Evolutionary conservation across 2,113 vertebrate genomes (phyloP).

Genomic region (Maccullochella peelii): DNA sequence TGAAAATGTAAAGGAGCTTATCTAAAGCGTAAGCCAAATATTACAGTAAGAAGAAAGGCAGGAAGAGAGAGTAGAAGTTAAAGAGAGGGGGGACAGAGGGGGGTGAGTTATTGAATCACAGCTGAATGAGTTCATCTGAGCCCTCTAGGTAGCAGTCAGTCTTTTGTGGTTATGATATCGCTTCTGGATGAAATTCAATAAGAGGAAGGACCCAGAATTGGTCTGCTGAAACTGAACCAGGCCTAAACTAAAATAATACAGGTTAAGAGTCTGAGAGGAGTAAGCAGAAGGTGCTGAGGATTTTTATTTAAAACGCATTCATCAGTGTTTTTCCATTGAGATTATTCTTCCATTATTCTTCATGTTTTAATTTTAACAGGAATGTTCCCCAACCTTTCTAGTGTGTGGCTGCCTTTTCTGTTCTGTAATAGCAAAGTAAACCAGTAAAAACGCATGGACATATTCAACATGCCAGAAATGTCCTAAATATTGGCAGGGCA

Average conservation of each 20-base stretch:
- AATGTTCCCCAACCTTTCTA: not conserved
- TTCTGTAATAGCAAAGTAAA: not conserved
- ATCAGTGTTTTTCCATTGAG: not conserved
- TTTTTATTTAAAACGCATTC: not conserved
- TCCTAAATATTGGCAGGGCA: not conserved
- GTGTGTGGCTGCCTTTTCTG: not conserved
- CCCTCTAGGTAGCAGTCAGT: constrained; percentile 85
- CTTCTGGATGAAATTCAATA: constrained; percentile 88
- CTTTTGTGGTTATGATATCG: constrained; percentile 90
- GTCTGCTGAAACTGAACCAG: constrained; percentile 84
- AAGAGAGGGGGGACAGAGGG: constrained; percentile 19
- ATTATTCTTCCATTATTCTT: too few relatives aligned
- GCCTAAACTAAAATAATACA: constrained; percentile 74
- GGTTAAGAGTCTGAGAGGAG: constrained; percentile 36
- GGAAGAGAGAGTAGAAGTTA: constrained; percentile 49
- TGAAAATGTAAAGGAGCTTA: not conserved
- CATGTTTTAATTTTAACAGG: not conserved
- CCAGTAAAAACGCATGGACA: too few relatives aligned
- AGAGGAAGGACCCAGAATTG: constrained; percentile 85
- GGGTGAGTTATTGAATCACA: constrained; percentile 70
- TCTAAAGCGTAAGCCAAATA: not conserved
- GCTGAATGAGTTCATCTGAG: constrained; percentile 85
- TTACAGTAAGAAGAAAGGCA: not conserved
- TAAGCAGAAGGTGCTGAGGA: not conserved
- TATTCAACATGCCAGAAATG: not conserved